phyloP scores from a whole-genome alignment of 2,888 invertebrate genomes.

The Tinea trinotella region DNA sequence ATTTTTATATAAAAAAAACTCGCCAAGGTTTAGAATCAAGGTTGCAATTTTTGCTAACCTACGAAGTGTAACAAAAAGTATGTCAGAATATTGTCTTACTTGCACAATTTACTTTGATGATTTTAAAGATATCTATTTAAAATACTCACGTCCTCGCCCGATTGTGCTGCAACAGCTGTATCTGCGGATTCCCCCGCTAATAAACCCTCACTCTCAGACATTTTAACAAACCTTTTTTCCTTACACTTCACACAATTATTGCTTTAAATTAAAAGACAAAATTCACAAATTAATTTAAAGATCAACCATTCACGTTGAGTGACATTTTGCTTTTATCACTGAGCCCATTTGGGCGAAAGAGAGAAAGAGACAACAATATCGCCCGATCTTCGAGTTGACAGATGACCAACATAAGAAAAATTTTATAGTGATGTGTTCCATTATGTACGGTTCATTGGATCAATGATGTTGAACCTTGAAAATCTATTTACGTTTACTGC shows the following conservation, averaged over 20 bases:
- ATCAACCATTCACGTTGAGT: not conserved
- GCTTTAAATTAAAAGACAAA: not conserved
- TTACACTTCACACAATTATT: not conserved
- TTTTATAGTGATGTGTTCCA: not conserved
- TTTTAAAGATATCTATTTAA: not conserved
- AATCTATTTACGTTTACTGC: not conserved
- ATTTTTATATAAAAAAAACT: too few relatives aligned
- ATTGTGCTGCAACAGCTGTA: not conserved
- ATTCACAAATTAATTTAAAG: constrained; percentile 12
- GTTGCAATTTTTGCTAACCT: too few relatives aligned
- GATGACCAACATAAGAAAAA: constrained; percentile 1
- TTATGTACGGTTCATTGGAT: not conserved
- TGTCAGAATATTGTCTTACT: too few relatives aligned
- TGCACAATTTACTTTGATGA: too few relatives aligned
- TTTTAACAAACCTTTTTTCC: not conserved
- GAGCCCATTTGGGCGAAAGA: not conserved
- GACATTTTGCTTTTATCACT: not conserved
- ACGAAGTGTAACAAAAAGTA: too few relatives aligned
- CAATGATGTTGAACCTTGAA: not conserved
- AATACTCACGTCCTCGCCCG: constrained; percentile 5
- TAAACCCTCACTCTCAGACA: constrained; percentile 14
- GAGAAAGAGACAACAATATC: not conserved
- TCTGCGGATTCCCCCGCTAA: not conserved
- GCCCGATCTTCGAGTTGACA: not conserved
- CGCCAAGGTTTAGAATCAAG: too few relatives aligned